Base-by-base conservation (phyloP, 2,797 vertebrate genomes). In the Hoplostethus mediterraneus region DNA sequence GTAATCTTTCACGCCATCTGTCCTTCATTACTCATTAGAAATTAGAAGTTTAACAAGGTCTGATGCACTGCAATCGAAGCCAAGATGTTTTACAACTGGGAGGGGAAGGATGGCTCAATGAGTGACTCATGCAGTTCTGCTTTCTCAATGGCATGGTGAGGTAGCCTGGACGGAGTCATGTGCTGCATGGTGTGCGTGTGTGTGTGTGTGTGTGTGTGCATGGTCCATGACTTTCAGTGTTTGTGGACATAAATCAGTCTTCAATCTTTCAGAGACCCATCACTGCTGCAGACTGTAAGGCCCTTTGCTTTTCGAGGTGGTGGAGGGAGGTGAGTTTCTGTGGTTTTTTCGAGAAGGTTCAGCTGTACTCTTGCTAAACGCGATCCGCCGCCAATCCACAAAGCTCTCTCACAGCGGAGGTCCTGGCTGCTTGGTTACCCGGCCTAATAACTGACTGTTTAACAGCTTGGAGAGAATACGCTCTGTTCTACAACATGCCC, bases 21-120 rank as follows among this genome's bases (percentile, higher is more conserved):
- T 74, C 47, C 64, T 79, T 82, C 63, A 79, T 90, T 90, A 88
- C 69, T 62, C 63, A 84, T 73, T 57, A 70, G 68, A 81, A 85
- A 88, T 58, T 36, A 57, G 53, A 54, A 47, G 54, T 90, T 92
- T 92, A 83, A 89, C 79, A 74, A 81, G 74, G 83, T 79, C 82
- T 56, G 68, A 87, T 73, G 61, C 62, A 73, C 59, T 68, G 63
- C 45, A 57, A 83, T 72, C 60, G 17, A 38, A 77, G 89, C 88
- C 87, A 86, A 86, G 77, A 79, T 81, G 75, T 89, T 88, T 90
- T 79, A 89, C 85, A 79, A 79, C 79, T 69, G 77, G 73, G 73
- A 75, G 75, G 75, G 77, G 81, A 75, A 82, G 73, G 77, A 70
- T 45, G 81, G 67, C 68, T 86, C 69, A 78, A 51, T 73, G 87